Conservation (phyloP, 2,113 vertebrate species). For the Zingel zingel region DNA sequence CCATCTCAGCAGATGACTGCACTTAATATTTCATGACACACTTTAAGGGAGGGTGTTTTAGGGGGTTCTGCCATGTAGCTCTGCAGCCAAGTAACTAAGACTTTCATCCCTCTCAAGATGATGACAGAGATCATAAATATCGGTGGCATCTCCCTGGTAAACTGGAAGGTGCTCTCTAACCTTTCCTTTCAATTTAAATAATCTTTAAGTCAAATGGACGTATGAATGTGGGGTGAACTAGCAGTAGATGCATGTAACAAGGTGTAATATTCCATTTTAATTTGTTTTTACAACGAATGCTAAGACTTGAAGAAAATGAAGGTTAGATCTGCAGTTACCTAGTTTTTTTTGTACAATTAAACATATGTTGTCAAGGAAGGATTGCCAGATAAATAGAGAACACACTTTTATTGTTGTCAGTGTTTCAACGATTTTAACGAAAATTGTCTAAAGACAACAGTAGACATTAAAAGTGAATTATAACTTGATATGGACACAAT, state of each 20-base stretch:
- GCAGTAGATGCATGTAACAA: constrained; percentile 16
- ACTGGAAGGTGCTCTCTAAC: constrained; percentile 24
- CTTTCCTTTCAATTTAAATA: constrained; percentile 40
- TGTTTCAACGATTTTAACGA: not conserved
- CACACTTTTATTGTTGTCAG: not conserved
- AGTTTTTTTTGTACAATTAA: not conserved
- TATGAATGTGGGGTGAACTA: not conserved
- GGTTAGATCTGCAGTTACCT: not conserved
- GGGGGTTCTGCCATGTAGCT: not conserved
- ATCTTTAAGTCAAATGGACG: not conserved
- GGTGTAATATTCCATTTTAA: not conserved
- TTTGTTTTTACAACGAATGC: not conserved
- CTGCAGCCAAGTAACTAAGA: not conserved
- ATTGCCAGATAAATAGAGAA: not conserved
- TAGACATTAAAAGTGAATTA: not conserved
- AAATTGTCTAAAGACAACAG: not conserved
- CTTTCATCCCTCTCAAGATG: not conserved
- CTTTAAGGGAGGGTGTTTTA: constrained; percentile 35
- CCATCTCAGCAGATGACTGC: constrained; percentile 82
- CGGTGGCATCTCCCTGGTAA: constrained; percentile 10
- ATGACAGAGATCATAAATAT: constrained; percentile 25
- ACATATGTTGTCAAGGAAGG: not conserved
- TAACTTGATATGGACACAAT: not conserved
- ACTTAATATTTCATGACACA: constrained; percentile 84
- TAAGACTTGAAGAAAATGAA: not conserved